Percentiles rank a stretch among this genome's conserved stretches.
phyloP scores from a whole-genome alignment of 2,797 vertebrate genomes.

The Siniperca undulata region DNA sequence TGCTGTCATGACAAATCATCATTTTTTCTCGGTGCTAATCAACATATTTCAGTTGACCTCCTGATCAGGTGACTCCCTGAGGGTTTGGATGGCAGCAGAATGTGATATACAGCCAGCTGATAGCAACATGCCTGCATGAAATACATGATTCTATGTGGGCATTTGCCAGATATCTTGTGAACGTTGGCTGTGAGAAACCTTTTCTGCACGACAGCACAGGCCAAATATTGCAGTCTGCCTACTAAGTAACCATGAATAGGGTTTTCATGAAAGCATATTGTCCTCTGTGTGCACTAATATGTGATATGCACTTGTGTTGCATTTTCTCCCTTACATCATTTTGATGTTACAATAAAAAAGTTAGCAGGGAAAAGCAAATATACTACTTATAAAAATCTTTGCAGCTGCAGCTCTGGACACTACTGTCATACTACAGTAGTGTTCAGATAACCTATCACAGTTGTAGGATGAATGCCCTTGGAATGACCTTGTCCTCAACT shows the following conservation, averaged over 20 bases:
- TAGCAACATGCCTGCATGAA: constrained; percentile 26
- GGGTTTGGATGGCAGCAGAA: constrained; percentile 34
- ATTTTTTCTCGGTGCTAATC: constrained; percentile 60
- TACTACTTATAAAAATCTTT: constrained; percentile 2
- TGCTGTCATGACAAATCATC: constrained; percentile 69
- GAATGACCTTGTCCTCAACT: constrained; percentile 24
- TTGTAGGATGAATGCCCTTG: not conserved
- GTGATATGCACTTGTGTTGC: constrained; percentile 12
- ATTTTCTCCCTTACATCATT: constrained; percentile 25
- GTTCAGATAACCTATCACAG: not conserved
- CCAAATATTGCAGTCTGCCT: constrained; percentile 36
- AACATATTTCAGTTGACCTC: constrained; percentile 64
- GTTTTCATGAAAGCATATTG: constrained; percentile 25
- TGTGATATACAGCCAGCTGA: constrained; percentile 50
- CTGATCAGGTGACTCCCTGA: constrained; percentile 57
- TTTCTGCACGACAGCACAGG: constrained; percentile 49
- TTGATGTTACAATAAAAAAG: constrained; percentile 33
- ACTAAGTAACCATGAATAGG: constrained; percentile 8
- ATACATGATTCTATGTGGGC: constrained; percentile 30
- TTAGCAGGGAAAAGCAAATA: constrained; percentile 10
- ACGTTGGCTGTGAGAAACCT: constrained; percentile 27
- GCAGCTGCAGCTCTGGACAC: not conserved
- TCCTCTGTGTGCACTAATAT: constrained; percentile 2
- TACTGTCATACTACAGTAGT: not conserved
- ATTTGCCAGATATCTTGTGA: constrained; percentile 48